These are phyloP conservation scores for Drosophila kanapiae DNA, from an alignment of 1,140 invertebrate genomes.

Conservation along the genomic window DNA sequence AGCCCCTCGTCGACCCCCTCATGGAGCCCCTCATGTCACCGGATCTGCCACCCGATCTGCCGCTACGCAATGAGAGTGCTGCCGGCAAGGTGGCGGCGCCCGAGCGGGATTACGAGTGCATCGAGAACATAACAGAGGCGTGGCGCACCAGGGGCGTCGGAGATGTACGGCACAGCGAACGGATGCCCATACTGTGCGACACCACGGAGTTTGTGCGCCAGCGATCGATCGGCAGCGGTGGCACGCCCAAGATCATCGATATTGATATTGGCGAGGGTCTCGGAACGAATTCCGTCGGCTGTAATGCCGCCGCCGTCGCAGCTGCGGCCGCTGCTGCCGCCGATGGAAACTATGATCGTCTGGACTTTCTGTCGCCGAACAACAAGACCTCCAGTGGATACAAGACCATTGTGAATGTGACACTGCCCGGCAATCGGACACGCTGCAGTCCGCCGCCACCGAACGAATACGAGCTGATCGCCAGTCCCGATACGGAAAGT, in stretches of 20 bases:
- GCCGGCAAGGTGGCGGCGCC: constrained; percentile 53
- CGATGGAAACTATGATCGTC: constrained; percentile 90
- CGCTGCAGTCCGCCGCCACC: constrained; percentile 63
- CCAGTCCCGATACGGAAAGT: constrained; percentile 86
- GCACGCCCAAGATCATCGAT: constrained; percentile 71
- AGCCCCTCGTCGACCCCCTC: constrained; percentile 46
- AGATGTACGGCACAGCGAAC: constrained; percentile 89
- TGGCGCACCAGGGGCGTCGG: constrained; percentile 92
- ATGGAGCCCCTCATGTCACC: constrained; percentile 29
- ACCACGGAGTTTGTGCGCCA: constrained; percentile 78
- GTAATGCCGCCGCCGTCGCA: background rate
- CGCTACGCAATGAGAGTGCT: constrained; percentile 69
- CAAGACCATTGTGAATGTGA: constrained; percentile 87
- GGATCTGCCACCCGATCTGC: constrained; percentile 64
- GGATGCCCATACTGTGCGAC: constrained; percentile 74
- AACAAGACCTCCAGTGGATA: constrained; percentile 89
- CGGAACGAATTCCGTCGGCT: background rate
- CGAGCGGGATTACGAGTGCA: constrained; percentile 81
- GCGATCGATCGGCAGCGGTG: constrained; percentile 73
- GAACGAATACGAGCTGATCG: constrained; percentile 82
- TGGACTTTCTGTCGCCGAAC: constrained; percentile 93
- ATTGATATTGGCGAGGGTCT: constrained; percentile 76
- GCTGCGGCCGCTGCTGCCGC: background rate
- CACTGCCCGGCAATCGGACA: constrained; percentile 79
- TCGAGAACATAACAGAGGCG: constrained; percentile 87